Percentiles rank a stretch among this genome's conserved stretches.
These are phyloP conservation scores for Calameuta filiformis DNA, from an alignment of 2,888 invertebrate species.

Conservation along the genomic window DNA sequence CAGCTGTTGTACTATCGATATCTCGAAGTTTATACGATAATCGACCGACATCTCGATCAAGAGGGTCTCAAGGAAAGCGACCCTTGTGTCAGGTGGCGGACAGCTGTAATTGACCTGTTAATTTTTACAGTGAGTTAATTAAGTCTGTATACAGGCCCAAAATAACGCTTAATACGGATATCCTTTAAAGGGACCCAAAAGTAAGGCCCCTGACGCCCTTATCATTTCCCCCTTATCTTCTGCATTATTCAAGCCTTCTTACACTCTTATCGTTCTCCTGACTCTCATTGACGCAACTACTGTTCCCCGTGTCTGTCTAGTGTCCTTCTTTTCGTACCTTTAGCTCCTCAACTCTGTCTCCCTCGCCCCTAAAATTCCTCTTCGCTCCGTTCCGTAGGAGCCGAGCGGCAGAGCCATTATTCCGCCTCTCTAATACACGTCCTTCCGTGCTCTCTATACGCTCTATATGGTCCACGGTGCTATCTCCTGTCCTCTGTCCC, in stretches of 20 bases:
- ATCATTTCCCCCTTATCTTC: slow-evolving; percentile 11
- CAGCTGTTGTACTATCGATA: neutral
- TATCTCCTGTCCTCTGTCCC: slow-evolving; percentile 1
- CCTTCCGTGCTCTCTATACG: neutral
- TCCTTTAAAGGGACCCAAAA: neutral
- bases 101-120: neutral
- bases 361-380: neutral
- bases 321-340: neutral
- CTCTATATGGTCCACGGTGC: neutral
- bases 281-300: slow-evolving; percentile 13
- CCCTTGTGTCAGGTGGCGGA: neutral
- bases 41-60: neutral
- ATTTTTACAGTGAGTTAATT: neutral
- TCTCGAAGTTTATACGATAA: neutral
- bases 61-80: neutral
- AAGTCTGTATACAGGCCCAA: neutral
- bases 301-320: neutral
- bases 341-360: neutral
- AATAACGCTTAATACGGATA: neutral
- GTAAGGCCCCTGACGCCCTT: neutral
- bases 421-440: neutral
- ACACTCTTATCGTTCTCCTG: slow-evolving; percentile 12
- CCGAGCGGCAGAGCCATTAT: neutral
- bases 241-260: slow-evolving; percentile 16
- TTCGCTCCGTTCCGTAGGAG: neutral